Percentiles rank a stretch among this genome's conserved stretches.
Conservation (phyloP, 2,113 vertebrate species). For the Petroica traversi region DNA sequence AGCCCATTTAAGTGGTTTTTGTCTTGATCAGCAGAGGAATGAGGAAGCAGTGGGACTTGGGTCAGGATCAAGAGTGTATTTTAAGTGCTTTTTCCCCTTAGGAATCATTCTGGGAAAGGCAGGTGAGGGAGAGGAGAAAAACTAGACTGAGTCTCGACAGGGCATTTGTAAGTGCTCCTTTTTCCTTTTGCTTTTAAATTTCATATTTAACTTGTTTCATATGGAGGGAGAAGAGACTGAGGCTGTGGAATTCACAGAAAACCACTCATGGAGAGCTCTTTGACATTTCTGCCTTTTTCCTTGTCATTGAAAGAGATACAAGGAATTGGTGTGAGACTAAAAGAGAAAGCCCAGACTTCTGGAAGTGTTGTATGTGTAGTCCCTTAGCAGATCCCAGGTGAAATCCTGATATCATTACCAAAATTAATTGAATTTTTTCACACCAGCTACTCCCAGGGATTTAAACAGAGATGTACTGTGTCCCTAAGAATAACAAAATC, state of each 20-base stretch:
- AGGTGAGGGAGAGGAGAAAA: background rate
- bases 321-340: background rate
- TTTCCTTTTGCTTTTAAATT: background rate
- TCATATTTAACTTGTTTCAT: background rate
- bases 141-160: background rate
- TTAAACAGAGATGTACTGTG: background rate
- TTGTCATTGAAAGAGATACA: background rate
- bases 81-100: slow-evolving; percentile 37
- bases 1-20: slow-evolving; percentile 17
- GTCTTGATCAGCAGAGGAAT: background rate
- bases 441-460: background rate
- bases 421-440: background rate
- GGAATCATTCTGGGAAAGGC: slow-evolving; percentile 18
- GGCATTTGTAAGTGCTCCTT: background rate
- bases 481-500: background rate
- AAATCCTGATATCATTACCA: background rate
- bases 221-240: background rate
- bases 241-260: background rate
- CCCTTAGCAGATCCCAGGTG: background rate
- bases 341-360: background rate
- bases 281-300: background rate
- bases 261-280: background rate
- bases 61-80: slow-evolving; percentile 8
- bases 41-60: background rate
- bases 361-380: background rate